phyloP scores from a whole-genome alignment of 2,888 invertebrate genomes.

The Cryptus armator region DNA sequence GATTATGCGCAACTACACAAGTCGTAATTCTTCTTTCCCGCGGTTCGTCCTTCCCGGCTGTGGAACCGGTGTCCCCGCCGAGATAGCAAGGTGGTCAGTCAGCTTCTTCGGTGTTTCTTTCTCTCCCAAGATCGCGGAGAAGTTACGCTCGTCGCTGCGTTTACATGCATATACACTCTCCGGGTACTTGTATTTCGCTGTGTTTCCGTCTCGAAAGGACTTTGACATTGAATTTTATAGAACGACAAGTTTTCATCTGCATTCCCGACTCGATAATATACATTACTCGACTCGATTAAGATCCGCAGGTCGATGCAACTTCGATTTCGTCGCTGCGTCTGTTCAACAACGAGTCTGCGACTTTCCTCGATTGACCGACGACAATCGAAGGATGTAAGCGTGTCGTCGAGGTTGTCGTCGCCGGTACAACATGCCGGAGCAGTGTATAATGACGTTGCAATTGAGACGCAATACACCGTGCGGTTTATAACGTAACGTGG shows the following conservation, averaged over 20 bases:
- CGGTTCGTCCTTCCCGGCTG: conserved; percentile 28
- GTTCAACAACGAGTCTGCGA: background rate
- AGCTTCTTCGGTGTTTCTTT: background rate
- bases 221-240: conserved; percentile 42
- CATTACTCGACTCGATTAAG: conserved; percentile 27
- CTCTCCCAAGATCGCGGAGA: background rate
- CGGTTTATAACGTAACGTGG: conserved; percentile 5
- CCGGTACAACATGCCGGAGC: conserved; percentile 49
- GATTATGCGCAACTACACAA: background rate
- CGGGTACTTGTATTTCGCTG: conserved; percentile 9
- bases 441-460: conserved; percentile 68
- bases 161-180: background rate
- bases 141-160: conserved; percentile 34
- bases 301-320: conserved; percentile 15
- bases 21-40: conserved; percentile 42
- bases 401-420: conserved; percentile 41
- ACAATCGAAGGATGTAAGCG: conserved; percentile 2
- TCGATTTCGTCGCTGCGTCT: background rate
- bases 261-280: conserved; percentile 3
- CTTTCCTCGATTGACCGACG: background rate
- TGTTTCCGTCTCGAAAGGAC: background rate
- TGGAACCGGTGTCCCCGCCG: background rate
- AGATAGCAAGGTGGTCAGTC: conserved; percentile 1
- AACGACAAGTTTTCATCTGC: conserved; percentile 26
- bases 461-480: conserved; percentile 55